These are phyloP conservation scores for Chaunax sp. DNA, from an alignment of 2,797 vertebrate species.

Conservation along the genomic window DNA sequence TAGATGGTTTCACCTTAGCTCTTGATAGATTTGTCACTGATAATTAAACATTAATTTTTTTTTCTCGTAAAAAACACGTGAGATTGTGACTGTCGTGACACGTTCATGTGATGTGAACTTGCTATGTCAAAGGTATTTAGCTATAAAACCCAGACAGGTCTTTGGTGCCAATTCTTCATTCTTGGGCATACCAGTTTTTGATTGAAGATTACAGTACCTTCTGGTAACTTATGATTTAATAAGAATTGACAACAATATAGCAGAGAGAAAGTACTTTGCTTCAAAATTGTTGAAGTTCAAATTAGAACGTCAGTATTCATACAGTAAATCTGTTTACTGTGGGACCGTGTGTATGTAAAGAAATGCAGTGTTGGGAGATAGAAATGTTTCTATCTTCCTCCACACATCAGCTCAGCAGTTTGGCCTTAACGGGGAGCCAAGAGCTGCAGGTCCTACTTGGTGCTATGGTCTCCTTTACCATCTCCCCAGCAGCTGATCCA, in stretches of 20 bases:
- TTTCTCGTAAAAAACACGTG: slow-evolving; percentile 18
- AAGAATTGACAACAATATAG: background rate
- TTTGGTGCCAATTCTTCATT: background rate
- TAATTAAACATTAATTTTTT: slow-evolving; percentile 32
- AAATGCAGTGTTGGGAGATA: background rate
- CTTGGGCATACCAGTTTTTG: background rate
- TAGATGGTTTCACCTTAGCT: background rate
- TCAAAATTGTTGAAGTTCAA: too few relatives aligned
- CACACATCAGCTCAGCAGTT: too few relatives aligned
- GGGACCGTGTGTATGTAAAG: background rate
- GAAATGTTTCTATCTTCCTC: background rate
- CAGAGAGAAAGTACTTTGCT: background rate
- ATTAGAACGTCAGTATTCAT: background rate
- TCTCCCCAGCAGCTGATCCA: too few relatives aligned
- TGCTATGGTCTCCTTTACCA: too few relatives aligned
- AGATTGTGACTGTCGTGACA: slow-evolving; percentile 29
- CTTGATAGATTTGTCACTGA: background rate
- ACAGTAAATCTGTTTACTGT: background rate
- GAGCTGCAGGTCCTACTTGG: too few relatives aligned
- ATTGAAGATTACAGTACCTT: background rate
- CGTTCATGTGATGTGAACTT: slow-evolving; percentile 49
- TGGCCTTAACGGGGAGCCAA: too few relatives aligned
- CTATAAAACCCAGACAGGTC: slow-evolving; percentile 37
- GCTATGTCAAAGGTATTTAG: slow-evolving; percentile 27
- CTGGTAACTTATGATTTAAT: background rate